Conservation (phyloP, 2,888 invertebrate species). For the Mythimna vitellina region DNA sequence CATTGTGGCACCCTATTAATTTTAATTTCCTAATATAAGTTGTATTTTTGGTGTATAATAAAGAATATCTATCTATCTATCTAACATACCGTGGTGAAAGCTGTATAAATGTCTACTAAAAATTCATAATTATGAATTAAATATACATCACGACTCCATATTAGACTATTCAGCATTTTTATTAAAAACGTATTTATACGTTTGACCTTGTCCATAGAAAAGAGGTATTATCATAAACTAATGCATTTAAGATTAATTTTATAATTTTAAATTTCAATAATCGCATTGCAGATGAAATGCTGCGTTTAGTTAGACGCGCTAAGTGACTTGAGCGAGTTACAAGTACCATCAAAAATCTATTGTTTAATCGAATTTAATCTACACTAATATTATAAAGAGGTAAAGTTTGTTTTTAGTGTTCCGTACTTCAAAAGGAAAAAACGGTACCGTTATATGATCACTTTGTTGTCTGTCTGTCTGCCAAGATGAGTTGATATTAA, state of each 20-base stretch:
- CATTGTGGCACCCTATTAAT: no score
- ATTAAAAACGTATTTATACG: conserved; percentile 33
- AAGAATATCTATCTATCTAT: no score
- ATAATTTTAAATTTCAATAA: conserved; percentile 43
- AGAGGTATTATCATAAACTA: conserved; percentile 21
- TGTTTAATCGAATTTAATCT: no score
- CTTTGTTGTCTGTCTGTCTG: no score
- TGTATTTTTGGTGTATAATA: no score
- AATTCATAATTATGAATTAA: conserved; percentile 45
- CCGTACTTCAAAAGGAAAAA: no score
- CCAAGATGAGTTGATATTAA: no score
- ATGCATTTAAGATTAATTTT: conserved; percentile 29
- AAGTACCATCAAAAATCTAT: no score
- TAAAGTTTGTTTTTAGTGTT: no score
- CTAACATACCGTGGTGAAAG: conserved; percentile 50
- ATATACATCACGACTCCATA: conserved; percentile 41
- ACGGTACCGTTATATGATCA: no score
- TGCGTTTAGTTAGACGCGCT: conserved; percentile 25
- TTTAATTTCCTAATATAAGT: no score
- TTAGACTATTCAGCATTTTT: conserved; percentile 26
- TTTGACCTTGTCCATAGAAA: conserved; percentile 46
- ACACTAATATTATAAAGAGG: no score
- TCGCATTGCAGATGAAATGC: conserved; percentile 21
- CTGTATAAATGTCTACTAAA: conserved; percentile 44
- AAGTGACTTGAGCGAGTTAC: conserved; percentile 32